Conservation (phyloP, 2,797 vertebrate species). For the Cyprinella venusta region DNA sequence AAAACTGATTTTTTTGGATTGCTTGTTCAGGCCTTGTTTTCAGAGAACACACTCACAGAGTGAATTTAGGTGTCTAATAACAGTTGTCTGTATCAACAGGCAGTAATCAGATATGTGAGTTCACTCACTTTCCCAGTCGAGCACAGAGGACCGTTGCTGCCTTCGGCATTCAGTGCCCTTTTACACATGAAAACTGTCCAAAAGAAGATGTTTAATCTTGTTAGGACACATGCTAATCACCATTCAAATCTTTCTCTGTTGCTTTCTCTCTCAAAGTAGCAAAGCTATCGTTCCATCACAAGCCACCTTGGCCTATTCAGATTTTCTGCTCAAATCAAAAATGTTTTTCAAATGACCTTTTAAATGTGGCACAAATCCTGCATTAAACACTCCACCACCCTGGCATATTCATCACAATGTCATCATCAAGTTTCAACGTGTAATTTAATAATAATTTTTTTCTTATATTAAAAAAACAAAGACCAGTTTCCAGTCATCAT, state of each 20-base stretch:
- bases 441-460: background rate
- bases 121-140: background rate
- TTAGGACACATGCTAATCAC: background rate
- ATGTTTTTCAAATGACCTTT: background rate
- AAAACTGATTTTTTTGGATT: background rate
- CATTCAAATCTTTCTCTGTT: background rate
- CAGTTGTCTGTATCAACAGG: slow-evolving; percentile 20
- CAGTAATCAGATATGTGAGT: slow-evolving; percentile 43
- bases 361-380: background rate
- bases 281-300: background rate
- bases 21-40: background rate
- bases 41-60: background rate
- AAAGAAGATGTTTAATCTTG: slow-evolving; percentile 2
- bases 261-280: background rate
- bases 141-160: slow-evolving; percentile 9
- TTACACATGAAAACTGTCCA: slow-evolving; percentile 17
- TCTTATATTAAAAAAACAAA: background rate
- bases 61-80: slow-evolving; percentile 32
- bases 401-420: background rate
- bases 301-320: background rate
- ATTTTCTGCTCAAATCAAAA: background rate
- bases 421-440: background rate
- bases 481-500: background rate
- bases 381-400: background rate
- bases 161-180: slow-evolving; percentile 5